Conservation (phyloP, 2,797 vertebrate genomes). For the Orestias chungarensis region DNA sequence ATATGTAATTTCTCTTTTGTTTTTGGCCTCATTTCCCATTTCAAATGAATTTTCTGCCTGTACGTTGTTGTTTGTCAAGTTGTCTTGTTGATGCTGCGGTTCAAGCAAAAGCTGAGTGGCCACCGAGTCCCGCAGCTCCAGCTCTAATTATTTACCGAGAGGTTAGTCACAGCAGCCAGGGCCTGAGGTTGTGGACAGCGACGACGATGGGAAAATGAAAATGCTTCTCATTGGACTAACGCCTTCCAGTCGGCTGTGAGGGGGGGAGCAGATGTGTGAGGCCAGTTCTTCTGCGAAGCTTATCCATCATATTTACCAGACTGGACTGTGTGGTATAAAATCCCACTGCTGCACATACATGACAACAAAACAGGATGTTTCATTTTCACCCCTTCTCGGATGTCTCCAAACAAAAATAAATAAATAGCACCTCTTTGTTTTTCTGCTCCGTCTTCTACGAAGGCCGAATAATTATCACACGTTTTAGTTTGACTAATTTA, state of each 20-base stretch:
- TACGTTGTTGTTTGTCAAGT: slow-evolving; percentile 2
- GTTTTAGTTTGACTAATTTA: slow-evolving; percentile 32
- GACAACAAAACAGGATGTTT: slow-evolving; percentile 41
- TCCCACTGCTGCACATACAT: slow-evolving; percentile 31
- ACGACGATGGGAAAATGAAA: slow-evolving; percentile 12
- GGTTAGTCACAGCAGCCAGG: slow-evolving; percentile 9
- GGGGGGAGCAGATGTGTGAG: slow-evolving; percentile 12
- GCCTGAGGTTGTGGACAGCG: slow-evolving; percentile 1
- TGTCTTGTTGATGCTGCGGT: slow-evolving; percentile 5
- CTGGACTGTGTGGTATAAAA: slow-evolving; percentile 15
- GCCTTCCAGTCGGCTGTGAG: slow-evolving; percentile 19
- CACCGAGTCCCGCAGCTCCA: slow-evolving; percentile 5
- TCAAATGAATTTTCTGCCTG: no score
- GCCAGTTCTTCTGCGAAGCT: slow-evolving; percentile 1
- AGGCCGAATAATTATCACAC: slow-evolving; percentile 44
- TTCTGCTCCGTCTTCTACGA: background rate
- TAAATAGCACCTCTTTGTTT: slow-evolving; percentile 10
- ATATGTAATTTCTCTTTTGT: background rate
- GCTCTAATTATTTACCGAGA: slow-evolving; percentile 17
- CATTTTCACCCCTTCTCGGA: slow-evolving; percentile 37
- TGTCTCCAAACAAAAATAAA: slow-evolving; percentile 12
- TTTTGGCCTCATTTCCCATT: background rate
- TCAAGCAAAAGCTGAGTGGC: slow-evolving; percentile 15
- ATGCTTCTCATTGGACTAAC: slow-evolving; percentile 4
- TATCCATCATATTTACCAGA: slow-evolving; percentile 25